Evolutionary conservation across 2,797 vertebrate species (phyloP).

Genomic region (Arnoldichthys spilopterus): DNA sequence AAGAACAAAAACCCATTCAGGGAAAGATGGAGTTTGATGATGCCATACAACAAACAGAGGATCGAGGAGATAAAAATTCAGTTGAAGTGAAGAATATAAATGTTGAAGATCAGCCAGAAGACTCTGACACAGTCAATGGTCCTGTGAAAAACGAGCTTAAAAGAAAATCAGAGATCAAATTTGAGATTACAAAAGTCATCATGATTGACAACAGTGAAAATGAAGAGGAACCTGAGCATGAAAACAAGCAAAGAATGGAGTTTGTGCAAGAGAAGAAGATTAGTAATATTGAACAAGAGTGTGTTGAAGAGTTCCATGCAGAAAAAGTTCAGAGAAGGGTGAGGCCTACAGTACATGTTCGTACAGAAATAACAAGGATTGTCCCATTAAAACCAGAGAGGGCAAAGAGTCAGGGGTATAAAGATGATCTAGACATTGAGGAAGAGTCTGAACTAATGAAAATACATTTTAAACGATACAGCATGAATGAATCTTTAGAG

Average conservation of each 20-base stretch:
- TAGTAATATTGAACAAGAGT: constrained; percentile 74
- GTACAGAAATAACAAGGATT: constrained; percentile 78
- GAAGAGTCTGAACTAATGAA: constrained; percentile 64
- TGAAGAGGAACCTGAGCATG: constrained; percentile 25
- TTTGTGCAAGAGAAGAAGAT: constrained; percentile 71
- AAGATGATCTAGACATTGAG: constrained; percentile 72
- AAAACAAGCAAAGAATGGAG: constrained; percentile 13
- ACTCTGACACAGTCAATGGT: constrained; percentile 69
- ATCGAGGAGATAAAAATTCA: constrained; percentile 60
- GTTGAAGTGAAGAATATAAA: constrained; percentile 61
- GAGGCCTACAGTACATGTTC: constrained; percentile 70
- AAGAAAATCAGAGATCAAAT: constrained; percentile 63
- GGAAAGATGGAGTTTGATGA: constrained; percentile 43
- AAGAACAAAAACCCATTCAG: constrained; percentile 51
- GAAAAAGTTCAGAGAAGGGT: constrained; percentile 73
- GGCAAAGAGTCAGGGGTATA: constrained; percentile 71
- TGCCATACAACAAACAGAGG: constrained; percentile 25
- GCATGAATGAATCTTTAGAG: constrained; percentile 77
- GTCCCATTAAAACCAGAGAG: constrained; percentile 82
- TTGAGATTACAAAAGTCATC: constrained; percentile 67
- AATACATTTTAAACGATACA: constrained; percentile 65
- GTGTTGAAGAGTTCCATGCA: constrained; percentile 66
- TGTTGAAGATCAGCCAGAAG: constrained; percentile 55
- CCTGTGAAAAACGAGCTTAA: constrained; percentile 68
- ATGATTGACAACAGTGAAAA: constrained; percentile 69